Evolutionary conservation across 2,888 invertebrate species (phyloP), one percentile per base, ranked within the genome.

Genomic region (Muscina levida): DNA sequence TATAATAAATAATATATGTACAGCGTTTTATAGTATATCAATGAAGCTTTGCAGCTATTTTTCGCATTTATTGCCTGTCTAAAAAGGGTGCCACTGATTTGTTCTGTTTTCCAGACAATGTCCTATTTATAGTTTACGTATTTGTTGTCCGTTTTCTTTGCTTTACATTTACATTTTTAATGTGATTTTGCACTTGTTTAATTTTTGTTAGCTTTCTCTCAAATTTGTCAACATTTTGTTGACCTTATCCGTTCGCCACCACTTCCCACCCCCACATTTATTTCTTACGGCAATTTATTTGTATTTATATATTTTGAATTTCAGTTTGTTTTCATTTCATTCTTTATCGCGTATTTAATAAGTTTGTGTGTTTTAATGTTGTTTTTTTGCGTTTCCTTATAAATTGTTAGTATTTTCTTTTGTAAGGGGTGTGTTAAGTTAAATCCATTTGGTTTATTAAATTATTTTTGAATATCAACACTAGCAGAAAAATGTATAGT

Each of bases 321-420:
- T 68, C 66, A 53, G 48, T 57, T 77, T 82, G 66, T 78, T 79
- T 82, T 77, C 77, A 71, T 59, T 72, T 78, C 73, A 56, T 72
- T 77, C 71, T 82, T 79, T 73, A 46, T 78, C 73, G 8, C n/a
- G n/a, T n/a, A n/a, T n/a, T n/a, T n/a, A n/a, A 17, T 67, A 71
- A 46, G 3, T n/a, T 17, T 46, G 5, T n/a, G 8, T 8, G 46
- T 70, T 74, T 79, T 48, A 44, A 70, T 17, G 26, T 31, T 31
- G 31, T 31, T 31, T 31, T 59, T 59, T 31, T 26, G n/a, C 31
- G 31, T 17, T 31, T 31, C 24, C 39, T 17, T 62, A 66, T 71
- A 68, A 68, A 57, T 70, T 71, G 31, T 31, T 76, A 42, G 56
- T 67, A 72, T 31, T 3, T 3, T 31, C 31, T 76, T 17, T 79